Evolutionary conservation across 35 echinoderm and acorn worm genomes (phyloP).

Genomic region (Heliocidaris tuberculata): DNA sequence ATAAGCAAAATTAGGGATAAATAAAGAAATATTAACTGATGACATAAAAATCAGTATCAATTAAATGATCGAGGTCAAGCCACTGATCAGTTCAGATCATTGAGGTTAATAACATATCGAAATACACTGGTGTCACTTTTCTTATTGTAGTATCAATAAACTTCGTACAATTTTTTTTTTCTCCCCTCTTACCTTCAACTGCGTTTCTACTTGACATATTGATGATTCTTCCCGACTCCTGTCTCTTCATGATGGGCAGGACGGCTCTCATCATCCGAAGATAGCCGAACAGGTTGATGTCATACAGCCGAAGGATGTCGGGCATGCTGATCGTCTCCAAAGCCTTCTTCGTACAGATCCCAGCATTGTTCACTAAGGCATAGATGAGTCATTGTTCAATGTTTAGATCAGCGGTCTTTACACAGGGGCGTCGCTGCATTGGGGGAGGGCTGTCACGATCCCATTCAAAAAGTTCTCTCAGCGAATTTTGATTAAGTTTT

Average conservation of each 20-base stretch:
- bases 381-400: not conserved
- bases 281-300: not conserved
- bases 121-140: too few relatives aligned
- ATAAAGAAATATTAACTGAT: too few relatives aligned
- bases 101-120: too few relatives aligned
- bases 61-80: too few relatives aligned
- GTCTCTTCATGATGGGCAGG: slow-evolving; percentile 8
- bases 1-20: too few relatives aligned
- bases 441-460: too few relatives aligned
- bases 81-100: too few relatives aligned
- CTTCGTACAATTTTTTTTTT: too few relatives aligned
- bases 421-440: not conserved
- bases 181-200: not conserved
- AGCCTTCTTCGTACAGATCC: slow-evolving; percentile 32
- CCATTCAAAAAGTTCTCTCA: not conserved
- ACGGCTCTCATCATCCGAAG: not conserved
- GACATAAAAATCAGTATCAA: too few relatives aligned
- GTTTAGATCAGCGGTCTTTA: too few relatives aligned
- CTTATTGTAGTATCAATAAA: too few relatives aligned
- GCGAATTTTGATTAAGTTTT: not conserved
- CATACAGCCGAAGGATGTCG: not conserved
- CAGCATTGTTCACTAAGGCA: slow-evolving; percentile 44
- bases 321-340: slow-evolving; percentile 41
- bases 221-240: slow-evolving; percentile 44
- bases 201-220: slow-evolving; percentile 14